These are phyloP conservation scores for Hydrocynus forskahlii DNA, from an alignment of 2,797 vertebrate species.

Conservation along the genomic window DNA sequence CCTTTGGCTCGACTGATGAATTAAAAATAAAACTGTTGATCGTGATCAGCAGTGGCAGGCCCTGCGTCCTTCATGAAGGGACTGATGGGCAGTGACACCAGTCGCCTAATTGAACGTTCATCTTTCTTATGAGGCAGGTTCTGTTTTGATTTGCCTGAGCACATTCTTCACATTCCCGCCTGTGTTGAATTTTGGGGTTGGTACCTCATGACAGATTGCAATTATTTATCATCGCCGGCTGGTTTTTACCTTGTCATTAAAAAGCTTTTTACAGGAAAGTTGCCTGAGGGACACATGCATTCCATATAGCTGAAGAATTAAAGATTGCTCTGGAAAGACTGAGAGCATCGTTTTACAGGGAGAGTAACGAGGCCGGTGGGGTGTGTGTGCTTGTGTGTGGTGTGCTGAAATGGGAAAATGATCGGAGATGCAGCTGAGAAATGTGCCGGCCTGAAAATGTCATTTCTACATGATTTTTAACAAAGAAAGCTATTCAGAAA, in stretches of 20 bases:
- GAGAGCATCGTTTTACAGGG: slow-evolving; percentile 45
- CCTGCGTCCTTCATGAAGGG: slow-evolving; percentile 38
- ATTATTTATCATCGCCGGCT: slow-evolving; percentile 48
- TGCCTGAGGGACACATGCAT: slow-evolving; percentile 46
- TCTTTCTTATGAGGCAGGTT: not conserved
- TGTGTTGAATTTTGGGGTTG: slow-evolving; percentile 42
- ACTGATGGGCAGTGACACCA: slow-evolving; percentile 54
- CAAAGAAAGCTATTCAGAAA: slow-evolving; percentile 77
- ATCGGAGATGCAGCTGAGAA: slow-evolving; percentile 58
- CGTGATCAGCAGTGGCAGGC: slow-evolving; percentile 52
- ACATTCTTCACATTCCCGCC: slow-evolving; percentile 36
- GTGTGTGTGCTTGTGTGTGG: not conserved
- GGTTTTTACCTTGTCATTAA: slow-evolving; percentile 61
- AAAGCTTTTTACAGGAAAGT: slow-evolving; percentile 42
- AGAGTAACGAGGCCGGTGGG: slow-evolving; percentile 30
- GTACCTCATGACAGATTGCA: slow-evolving; percentile 34
- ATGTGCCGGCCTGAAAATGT: slow-evolving; percentile 68
- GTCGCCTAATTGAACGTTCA: slow-evolving; percentile 21
- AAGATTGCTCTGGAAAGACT: slow-evolving; percentile 54
- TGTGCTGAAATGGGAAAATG: slow-evolving; percentile 47
- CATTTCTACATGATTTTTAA: slow-evolving; percentile 61
- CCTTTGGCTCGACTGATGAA: slow-evolving; percentile 29
- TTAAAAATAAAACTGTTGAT: slow-evolving; percentile 59
- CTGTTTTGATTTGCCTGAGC: slow-evolving; percentile 53
- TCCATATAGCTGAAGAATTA: slow-evolving; percentile 50